Evolutionary conservation across 92 coral and sea anemone genomes (phyloP).

Genomic region (Palythoa grandiflora): DNA sequence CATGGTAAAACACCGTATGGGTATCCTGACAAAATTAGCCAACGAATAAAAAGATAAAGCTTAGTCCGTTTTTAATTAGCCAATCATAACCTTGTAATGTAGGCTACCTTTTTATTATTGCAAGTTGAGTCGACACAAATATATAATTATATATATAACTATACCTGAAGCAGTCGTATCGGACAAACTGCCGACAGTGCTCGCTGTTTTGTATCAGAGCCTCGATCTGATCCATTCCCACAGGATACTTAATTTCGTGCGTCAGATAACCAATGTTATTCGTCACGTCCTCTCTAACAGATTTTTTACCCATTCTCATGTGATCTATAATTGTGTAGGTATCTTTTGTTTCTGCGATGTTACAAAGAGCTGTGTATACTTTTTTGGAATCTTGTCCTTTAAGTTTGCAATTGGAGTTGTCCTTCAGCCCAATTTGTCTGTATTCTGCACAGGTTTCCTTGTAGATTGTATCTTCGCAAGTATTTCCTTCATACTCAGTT

Average conservation of each 20-base stretch:
- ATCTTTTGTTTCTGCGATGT: slow-evolving; percentile 68
- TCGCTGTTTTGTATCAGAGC: slow-evolving; percentile 73
- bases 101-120: too few species aligned
- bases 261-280: slow-evolving; percentile 19
- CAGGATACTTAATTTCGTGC: slow-evolving; percentile 64
- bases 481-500: slow-evolving; percentile 76
- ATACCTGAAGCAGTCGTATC: slow-evolving; percentile 81
- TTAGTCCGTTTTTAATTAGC: too few species aligned
- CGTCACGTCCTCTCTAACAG: slow-evolving; percentile 48
- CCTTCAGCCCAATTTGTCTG: slow-evolving; percentile 73
- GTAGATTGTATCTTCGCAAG: slow-evolving; percentile 76
- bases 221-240: slow-evolving; percentile 58
- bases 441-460: slow-evolving; percentile 87
- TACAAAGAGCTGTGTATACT: slow-evolving; percentile 77
- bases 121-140: not conserved
- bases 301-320: slow-evolving; percentile 49
- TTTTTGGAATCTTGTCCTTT: slow-evolving; percentile 55
- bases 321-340: slow-evolving; percentile 77
- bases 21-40: too few species aligned
- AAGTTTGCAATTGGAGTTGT: slow-evolving; percentile 74
- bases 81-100: too few species aligned
- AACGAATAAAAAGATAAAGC: too few species aligned
- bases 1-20: too few species aligned
- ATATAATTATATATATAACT: not conserved
- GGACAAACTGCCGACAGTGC: slow-evolving; percentile 83